Evolutionary conservation across 2,797 vertebrate species (phyloP).

Genomic region (Morus bassanus): DNA sequence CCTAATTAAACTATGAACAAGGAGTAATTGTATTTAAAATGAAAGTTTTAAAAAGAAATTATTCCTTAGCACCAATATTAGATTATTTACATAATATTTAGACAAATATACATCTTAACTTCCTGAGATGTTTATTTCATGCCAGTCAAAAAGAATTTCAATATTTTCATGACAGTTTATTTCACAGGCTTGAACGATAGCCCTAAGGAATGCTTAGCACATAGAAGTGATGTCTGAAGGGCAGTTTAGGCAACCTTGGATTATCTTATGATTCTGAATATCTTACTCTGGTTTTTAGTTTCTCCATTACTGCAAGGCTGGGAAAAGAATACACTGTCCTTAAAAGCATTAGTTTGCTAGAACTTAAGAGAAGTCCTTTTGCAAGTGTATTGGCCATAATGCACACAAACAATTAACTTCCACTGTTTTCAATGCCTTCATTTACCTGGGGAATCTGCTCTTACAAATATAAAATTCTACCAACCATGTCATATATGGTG

Average conservation of each 20-base stretch:
- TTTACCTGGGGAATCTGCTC: neutral
- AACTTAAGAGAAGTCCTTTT: neutral
- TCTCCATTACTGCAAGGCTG: neutral
- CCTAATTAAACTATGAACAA: neutral
- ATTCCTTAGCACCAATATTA: neutral
- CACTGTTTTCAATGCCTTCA: neutral
- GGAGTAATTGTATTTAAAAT: neutral
- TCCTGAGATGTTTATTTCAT: neutral
- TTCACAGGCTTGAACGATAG: neutral
- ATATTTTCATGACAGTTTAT: neutral
- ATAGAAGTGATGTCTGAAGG: neutral
- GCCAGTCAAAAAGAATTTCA: neutral
- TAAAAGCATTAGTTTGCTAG: neutral
- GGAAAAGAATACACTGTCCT: neutral
- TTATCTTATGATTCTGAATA: neutral
- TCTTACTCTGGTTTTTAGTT: neutral
- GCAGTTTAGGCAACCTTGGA: neutral
- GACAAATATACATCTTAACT: neutral
- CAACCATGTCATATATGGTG: neutral
- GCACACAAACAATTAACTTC: neutral
- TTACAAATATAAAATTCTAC: neutral
- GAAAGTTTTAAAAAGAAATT: neutral
- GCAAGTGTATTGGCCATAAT: neutral
- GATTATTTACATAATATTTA: neutral
- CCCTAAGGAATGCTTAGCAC: neutral